Percentiles rank a stretch among this genome's conserved stretches.
These are phyloP conservation scores for Metalampra italica DNA, from an alignment of 2,888 invertebrate species.

Conservation along the genomic window DNA sequence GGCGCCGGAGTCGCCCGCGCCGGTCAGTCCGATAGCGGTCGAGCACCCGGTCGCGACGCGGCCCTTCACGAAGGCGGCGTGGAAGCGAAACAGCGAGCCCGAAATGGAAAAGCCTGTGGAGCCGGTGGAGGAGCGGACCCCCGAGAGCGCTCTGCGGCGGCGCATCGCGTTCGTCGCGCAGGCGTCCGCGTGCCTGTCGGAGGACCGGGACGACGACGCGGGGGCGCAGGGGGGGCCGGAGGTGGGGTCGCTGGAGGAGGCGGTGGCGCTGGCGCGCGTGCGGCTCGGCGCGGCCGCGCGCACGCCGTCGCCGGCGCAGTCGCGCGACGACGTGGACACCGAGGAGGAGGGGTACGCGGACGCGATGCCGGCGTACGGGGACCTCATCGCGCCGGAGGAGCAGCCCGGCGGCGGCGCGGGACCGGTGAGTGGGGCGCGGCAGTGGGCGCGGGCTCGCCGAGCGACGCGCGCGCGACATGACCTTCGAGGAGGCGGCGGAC, in stretches of 20 bases:
- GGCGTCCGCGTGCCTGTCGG: conserved; percentile 69
- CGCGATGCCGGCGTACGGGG: conserved; percentile 75
- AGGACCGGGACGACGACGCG: conserved; percentile 67
- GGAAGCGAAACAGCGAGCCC: conserved; percentile 59
- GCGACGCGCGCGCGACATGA: conserved; percentile 76
- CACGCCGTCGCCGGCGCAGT: conserved; percentile 55
- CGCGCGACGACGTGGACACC: conserved; percentile 57
- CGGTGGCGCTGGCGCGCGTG: conserved; percentile 69
- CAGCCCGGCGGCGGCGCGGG: conserved; percentile 50
- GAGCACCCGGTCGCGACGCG: conserved; percentile 73
- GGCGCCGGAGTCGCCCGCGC: conserved; percentile 28
- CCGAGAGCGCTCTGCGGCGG: conserved; percentile 64
- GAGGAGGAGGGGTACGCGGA: conserved; percentile 69
- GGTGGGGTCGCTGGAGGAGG: conserved; percentile 76
- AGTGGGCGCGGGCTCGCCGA: conserved; percentile 55
- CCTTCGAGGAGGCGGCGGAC: conserved; percentile 71
- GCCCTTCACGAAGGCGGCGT: conserved; percentile 75
- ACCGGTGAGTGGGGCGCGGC: conserved; percentile 27
- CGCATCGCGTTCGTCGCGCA: conserved; percentile 77
- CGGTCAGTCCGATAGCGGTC: conserved; percentile 60
- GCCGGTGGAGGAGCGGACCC: conserved; percentile 64
- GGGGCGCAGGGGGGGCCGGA: conserved; percentile 54
- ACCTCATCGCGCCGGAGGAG: conserved; percentile 68
- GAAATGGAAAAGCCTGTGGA: conserved; percentile 63
- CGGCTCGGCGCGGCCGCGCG: conserved; percentile 58